Conservation (phyloP, 2,888 invertebrate species). For the Diaphora mendica region DNA sequence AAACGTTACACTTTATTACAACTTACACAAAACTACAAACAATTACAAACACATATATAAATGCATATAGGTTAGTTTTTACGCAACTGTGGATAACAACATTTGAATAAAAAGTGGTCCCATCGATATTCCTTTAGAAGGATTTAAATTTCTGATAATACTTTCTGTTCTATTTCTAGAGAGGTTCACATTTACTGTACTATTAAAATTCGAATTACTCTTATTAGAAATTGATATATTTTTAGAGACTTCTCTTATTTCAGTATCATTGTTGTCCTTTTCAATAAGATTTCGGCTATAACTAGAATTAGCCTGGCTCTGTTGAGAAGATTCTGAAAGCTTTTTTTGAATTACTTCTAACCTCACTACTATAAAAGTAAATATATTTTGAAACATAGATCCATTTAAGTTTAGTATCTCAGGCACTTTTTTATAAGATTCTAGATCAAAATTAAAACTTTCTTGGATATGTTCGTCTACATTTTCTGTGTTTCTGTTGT, state of each 20-base stretch:
- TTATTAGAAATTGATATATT: neutral
- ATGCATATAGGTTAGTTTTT: neutral
- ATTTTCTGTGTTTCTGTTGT: neutral
- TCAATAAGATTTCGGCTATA: neutral
- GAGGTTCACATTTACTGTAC: neutral
- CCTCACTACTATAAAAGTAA: neutral
- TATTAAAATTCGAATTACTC: neutral
- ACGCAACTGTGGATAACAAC: neutral
- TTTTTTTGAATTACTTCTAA: neutral
- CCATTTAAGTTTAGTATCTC: neutral
- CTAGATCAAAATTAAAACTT: neutral
- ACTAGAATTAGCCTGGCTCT: neutral
- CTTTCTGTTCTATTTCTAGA: neutral
- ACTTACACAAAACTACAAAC: conserved; percentile 13
- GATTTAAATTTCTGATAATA: neutral
- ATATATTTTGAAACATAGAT: neutral
- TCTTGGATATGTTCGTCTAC: neutral
- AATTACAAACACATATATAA: neutral
- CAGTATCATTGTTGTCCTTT: neutral
- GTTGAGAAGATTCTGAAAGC: neutral
- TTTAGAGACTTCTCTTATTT: neutral
- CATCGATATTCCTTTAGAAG: neutral
- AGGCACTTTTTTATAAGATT: neutral
- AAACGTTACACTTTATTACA: conserved; percentile 2
- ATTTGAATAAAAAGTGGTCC: neutral